Evolutionary conservation across 2,888 invertebrate genomes (phyloP), one percentile per base, ranked within the genome.

Genomic region (Stratiomys singularior): DNA sequence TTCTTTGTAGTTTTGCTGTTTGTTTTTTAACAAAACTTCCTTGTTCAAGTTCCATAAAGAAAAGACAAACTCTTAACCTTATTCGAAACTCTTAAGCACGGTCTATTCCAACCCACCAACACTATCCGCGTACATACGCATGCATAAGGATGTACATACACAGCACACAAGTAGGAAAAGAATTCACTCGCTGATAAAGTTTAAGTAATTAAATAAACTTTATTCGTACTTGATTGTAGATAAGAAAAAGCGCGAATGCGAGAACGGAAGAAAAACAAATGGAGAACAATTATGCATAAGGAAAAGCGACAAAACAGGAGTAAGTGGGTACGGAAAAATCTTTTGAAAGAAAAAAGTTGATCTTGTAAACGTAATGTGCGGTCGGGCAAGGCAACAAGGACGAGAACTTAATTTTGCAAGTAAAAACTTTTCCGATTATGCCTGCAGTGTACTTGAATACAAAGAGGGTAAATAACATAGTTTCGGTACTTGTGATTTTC

Each of bases 131-230:
- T 27, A 63, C 63, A n/a, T 63, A 63, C 27, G n/a, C 9, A 58
- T 7, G 23, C 2, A 11, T 21, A 21, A 37, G 5, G 9, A 11
- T 60, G 60, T 3, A 23, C 15, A 63, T 27, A 63, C 25, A 25
- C 4, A 63, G 15, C 63, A 37, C 37, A 9, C 9, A 37, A 37
- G 9, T 37, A 37, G 3, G 37, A 9, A 9, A 37, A 37, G 9
- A 5, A 37, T 37, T 37, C 37, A 37, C 37, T 37, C 37, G 3
- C 37, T 5, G 66, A 37, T 18, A 30, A 66, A 66, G 66, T 66
- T 66, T 4, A n/a, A 37, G 37, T 66, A 66, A 66, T 66, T 66
- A 66, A 66, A 66, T 66, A 66, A 66, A 66, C 37, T 66, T 66
- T 30, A 66, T 4, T 27, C 18, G 1, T 18, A 66, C 37, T 66